phyloP scores from a whole-genome alignment of 2,113 vertebrate genomes.

The Megalops atlanticus region DNA sequence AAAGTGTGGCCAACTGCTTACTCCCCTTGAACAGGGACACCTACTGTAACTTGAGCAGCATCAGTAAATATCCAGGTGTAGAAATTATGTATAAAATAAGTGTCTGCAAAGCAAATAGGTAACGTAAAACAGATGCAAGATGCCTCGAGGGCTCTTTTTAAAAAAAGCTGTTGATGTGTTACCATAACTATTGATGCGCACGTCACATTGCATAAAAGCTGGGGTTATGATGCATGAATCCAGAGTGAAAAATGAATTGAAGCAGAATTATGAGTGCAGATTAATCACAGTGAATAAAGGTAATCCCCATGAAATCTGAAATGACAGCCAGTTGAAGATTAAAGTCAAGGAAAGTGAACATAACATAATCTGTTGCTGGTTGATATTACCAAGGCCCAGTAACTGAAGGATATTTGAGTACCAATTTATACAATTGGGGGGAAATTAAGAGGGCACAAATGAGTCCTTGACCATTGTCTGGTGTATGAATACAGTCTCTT shows the following conservation, averaged over 20 bases:
- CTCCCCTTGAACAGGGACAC: too few relatives aligned
- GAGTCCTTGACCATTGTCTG: not conserved
- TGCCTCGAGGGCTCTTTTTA: not conserved
- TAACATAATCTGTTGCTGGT: slow-evolving; percentile 55
- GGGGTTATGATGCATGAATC: slow-evolving; percentile 39
- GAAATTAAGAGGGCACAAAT: not conserved
- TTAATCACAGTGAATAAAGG: slow-evolving; percentile 65
- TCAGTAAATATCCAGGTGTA: too few relatives aligned
- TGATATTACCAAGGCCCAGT: slow-evolving; percentile 48
- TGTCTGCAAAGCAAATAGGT: not conserved
- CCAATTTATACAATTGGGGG: slow-evolving; percentile 43
- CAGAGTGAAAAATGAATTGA: slow-evolving; percentile 44
- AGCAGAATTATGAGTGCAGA: slow-evolving; percentile 51
- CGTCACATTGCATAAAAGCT: not conserved
- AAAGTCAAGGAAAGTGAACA: slow-evolving; percentile 53
- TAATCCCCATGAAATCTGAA: slow-evolving; percentile 67
- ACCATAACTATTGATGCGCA: too few relatives aligned
- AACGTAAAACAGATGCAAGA: not conserved
- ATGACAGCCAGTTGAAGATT: slow-evolving; percentile 64
- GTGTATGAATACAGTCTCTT: not conserved
- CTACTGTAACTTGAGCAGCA: too few relatives aligned
- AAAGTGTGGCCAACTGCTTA: too few relatives aligned
- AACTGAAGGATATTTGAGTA: slow-evolving; percentile 25
- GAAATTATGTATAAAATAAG: too few relatives aligned
- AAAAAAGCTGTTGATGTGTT: too few relatives aligned